These are phyloP conservation scores for Ctenopoma multispine DNA, from an alignment of 2,797 vertebrate genomes.

Conservation along the genomic window DNA sequence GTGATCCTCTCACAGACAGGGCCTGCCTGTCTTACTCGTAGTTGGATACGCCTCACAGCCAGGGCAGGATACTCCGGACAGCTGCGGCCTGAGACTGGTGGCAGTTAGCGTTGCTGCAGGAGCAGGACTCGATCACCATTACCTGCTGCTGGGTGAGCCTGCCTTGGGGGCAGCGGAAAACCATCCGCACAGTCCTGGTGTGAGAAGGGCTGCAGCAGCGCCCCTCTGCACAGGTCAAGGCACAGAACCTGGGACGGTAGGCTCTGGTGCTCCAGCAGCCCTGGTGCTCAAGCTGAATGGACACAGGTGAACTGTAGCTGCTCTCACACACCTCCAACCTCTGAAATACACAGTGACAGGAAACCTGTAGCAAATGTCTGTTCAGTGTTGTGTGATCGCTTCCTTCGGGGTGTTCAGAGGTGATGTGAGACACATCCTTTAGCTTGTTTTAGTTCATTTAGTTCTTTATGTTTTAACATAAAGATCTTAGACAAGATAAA, in stretches of 20 bases:
- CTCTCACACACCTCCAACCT: slow-evolving; percentile 28
- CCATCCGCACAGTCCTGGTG: slow-evolving; percentile 38
- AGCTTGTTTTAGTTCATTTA: not conserved
- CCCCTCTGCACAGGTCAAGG: slow-evolving; percentile 29
- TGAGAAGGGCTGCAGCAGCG: slow-evolving; percentile 56
- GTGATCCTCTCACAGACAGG: slow-evolving; percentile 8
- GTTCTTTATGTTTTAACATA: too few species aligned
- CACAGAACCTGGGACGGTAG: slow-evolving; percentile 44
- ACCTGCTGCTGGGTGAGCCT: slow-evolving; percentile 41
- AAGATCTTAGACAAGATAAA: too few species aligned
- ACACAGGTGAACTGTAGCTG: slow-evolving; percentile 37
- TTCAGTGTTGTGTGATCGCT: not conserved
- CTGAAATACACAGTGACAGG: slow-evolving; percentile 39
- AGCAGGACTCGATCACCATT: slow-evolving; percentile 64
- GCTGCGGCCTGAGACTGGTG: slow-evolving; percentile 1
- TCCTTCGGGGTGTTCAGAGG: not conserved
- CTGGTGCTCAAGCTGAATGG: slow-evolving; percentile 54
- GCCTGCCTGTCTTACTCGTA: slow-evolving; percentile 7
- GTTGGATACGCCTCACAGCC: slow-evolving; percentile 16
- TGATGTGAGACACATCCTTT: not conserved
- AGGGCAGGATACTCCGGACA: slow-evolving; percentile 1
- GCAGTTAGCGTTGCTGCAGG: slow-evolving; percentile 54
- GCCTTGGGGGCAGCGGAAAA: slow-evolving; percentile 49
- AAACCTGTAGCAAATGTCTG: not conserved
- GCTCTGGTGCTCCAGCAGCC: slow-evolving; percentile 58